Base-by-base conservation (phyloP, 2,888 invertebrate genomes). In the Pammene fasciana region DNA sequence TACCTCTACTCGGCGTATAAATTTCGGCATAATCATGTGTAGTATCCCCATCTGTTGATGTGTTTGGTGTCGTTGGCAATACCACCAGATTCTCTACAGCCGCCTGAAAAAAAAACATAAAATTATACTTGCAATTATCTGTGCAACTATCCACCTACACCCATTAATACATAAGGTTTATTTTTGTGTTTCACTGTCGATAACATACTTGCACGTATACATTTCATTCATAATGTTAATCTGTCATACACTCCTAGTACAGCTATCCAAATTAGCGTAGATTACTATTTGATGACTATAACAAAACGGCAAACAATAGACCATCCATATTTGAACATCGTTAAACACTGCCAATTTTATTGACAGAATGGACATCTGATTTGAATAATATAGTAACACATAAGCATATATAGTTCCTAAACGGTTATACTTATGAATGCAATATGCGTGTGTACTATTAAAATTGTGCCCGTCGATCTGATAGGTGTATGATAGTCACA, bases 11-110 rank as follows among this genome's bases (percentile, higher is more conserved):
- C 0, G 98, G 98, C 36, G 98, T 98, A 82, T 98, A 98, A 74
- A 98, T 98, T 90, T 98, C 98, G 0, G 98, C 97, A 82, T 98
- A 98, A 85, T 98, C 98, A 82, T 98, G 98, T 0, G 96, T 94
- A 0, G 94, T 94, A 70, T 95, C 95, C 0, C 94, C 94, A 75
- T 94, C 94, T 5, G 94, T 94, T 0, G 94, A 94, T 38, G 94
- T 94, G 72, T 95, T 95, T 43, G 95, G 95, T 13, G 93, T 93
- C 2, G 93, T 90, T 66, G 90, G 92, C 64, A 90, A 68, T 43
- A 94, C 90, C 43, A 93, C 93, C 72, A 94, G 79, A 71, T 93
- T 93, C 75, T 94, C 94, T 14, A 94, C 93, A 9, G 94, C 94
- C 36, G 93, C 87, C 92, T 94, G 86, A 4, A 78, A 82, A 45